Conservation (phyloP, 1,140 invertebrate genomes). For the Pseudomyrmex sp. region DNA sequence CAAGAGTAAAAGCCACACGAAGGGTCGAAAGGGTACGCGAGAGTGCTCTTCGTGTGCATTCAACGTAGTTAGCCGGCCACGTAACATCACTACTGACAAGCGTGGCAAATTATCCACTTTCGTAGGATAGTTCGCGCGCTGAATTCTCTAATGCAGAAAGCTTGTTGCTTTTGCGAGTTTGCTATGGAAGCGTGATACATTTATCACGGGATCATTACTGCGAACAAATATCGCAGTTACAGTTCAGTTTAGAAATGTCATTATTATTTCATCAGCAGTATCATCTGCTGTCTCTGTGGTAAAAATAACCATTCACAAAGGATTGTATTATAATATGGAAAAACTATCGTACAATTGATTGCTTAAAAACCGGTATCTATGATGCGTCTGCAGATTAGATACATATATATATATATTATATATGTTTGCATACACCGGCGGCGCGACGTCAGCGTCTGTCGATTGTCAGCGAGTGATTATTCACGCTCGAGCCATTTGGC, state of each 20-base stretch:
- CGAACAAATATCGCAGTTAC: not conserved
- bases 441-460: constrained; percentile 23
- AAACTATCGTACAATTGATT: not conserved
- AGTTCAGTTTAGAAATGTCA: not conserved
- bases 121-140: constrained; percentile 28
- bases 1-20: constrained; percentile 25
- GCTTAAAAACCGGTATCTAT: not conserved
- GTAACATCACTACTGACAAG: constrained; percentile 54
- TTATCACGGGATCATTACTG: not conserved
- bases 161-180: constrained; percentile 33
- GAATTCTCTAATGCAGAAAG: constrained; percentile 52
- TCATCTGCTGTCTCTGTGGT: not conserved
- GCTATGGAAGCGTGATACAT: not conserved
- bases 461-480: constrained; percentile 68
- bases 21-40: constrained; percentile 52
- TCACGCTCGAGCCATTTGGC: constrained; percentile 59
- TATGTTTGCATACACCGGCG: not conserved
- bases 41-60: constrained; percentile 34
- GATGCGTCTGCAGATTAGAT: not conserved
- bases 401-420: too few relatives aligned
- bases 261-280: not conserved
- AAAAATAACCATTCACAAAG: not conserved
- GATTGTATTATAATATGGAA: too few relatives aligned
- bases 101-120: constrained; percentile 70
- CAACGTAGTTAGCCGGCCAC: constrained; percentile 57